phyloP scores from a whole-genome alignment of 1,140 invertebrate genomes.

The Drosophila santomea region DNA sequence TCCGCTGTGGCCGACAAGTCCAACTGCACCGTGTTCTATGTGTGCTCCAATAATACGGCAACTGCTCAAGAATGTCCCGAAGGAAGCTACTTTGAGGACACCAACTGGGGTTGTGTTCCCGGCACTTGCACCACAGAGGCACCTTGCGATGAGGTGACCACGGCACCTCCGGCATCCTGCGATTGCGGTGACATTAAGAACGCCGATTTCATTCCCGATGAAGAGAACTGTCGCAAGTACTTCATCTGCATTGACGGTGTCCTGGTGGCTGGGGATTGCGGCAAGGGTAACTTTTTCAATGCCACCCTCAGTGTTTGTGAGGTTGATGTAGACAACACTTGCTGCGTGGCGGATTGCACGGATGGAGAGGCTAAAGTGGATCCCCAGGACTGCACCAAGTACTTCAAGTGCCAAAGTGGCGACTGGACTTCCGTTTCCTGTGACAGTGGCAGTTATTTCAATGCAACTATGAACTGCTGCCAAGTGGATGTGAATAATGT shows the following conservation, averaged over 20 bases:
- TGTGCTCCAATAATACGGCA: constrained; percentile 36
- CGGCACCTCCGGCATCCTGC: constrained; percentile 25
- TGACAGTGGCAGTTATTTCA: constrained; percentile 27
- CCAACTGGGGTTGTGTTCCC: constrained; percentile 28
- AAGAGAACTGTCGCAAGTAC: constrained; percentile 47
- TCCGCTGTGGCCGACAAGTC: constrained; percentile 18
- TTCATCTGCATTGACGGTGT: constrained; percentile 43
- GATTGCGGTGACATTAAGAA: constrained; percentile 36
- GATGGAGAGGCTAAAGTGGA: constrained; percentile 1
- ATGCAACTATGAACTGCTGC: background rate
- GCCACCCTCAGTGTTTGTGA: background rate
- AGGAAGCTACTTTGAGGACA: constrained; percentile 30
- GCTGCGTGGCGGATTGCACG: constrained; percentile 38
- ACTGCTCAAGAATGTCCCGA: constrained; percentile 30
- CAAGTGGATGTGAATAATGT: constrained; percentile 13
- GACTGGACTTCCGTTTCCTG: constrained; percentile 38
- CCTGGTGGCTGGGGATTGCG: constrained; percentile 43
- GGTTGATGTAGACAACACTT: constrained; percentile 26
- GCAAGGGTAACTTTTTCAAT: constrained; percentile 52
- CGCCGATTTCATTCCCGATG: constrained; percentile 27
- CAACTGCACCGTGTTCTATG: constrained; percentile 51
- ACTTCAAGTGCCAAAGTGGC: constrained; percentile 39
- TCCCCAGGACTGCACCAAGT: constrained; percentile 50
- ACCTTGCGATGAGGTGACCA: constrained; percentile 26
- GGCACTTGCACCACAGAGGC: constrained; percentile 38